Evolutionary conservation across 2,113 vertebrate species (phyloP), one percentile per base, ranked within the genome.

Genomic region (Equus quagga): DNA sequence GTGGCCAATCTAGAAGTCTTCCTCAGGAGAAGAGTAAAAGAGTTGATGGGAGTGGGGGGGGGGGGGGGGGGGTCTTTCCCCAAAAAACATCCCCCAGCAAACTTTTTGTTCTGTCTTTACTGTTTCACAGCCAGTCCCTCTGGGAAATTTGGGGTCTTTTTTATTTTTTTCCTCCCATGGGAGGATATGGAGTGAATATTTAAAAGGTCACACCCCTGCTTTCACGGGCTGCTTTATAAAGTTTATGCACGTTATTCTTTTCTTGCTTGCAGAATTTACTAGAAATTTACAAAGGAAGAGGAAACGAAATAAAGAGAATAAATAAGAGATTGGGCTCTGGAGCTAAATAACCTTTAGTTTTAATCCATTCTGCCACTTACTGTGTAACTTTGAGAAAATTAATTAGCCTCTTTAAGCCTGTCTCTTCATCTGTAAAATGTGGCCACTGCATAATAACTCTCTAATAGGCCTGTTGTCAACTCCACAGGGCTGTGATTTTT

Each of bases 381-480:
- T 70, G 54, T 15, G 54, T 54, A 76, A 88, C 36, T 28, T 56
- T 26, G 76, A 67, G 90, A 84, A 95, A 90, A 70, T 88, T 62
- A 97, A 95, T 81, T 84, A 85, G 78, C 67, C 33, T 46, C 58
- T 60, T 60, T n/a, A 78, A 80, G 80, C 60, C 80, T 41, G 56
- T 60, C 73, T 90, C 33, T 36, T 94, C 88, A 67, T 33, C 72
- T 96, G 94, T 49, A 72, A 95, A 79, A 51, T 69, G 73, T n/a
- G 51, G 21, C 51, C 56, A 5, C 67, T 41, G 26, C 21, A 2
- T 56, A 72, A 46, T 21, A 31, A 60, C 76, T 69, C 80, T 36
- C 65, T 44, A 24, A 49, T n/a, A 87, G 60, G 14, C 14, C 8
- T 21, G 2, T 24, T 21, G 19, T 15, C 28, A n/a, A 4, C 41